Base-by-base conservation (phyloP, 2,888 invertebrate genomes). In the Cheilosia urbana region DNA sequence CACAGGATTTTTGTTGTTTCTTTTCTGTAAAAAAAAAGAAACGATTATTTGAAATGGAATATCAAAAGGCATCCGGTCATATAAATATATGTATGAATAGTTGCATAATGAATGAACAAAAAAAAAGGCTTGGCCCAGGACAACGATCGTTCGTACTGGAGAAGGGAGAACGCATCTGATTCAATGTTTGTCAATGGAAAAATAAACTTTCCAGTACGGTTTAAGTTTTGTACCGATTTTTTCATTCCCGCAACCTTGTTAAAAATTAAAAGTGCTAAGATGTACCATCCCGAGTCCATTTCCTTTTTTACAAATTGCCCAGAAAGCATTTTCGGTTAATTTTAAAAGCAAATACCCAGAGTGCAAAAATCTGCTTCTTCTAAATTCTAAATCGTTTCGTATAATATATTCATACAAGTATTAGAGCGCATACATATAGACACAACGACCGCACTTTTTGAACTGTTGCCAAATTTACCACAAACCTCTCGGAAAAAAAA, bases 381-480 rank as follows among this genome's bases (percentile, higher is more conserved):
- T 34, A 34, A 55, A 55, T 47, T 47, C 24, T n/a, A n/a, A 45
- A 40, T n/a, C 60, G 30, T 34, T 65, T 15, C 27, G 27, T 17
- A 78, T 57, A 19, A 78, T 57, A 19, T 30, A 71, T 63, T 69
- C 47, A 57, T 51, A 69, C 30, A 40, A 66, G 58, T 66, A 82
- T 53, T 63, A 65, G 34, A 58, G 21, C 13, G 71, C 69, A 81
- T 37, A 82, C 69, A 81, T 45, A 68, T 34, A 75, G 57, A 37
- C 42, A 65, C 17, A 65, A 17, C 65, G 69, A 51, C 71, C 79
- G 82, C 69, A 76, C 69, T 82, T 77, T 82, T 82, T 82, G 82
- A 65, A 27, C 42, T n/a, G n/a, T 51, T 82, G 82, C 82, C 82
- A 82, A 82, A 60, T 51, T 66, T 45, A 53, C 58, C 49, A 65